Conservation (phyloP, 2,888 invertebrate species). For the Synanthedon vespiformis region DNA sequence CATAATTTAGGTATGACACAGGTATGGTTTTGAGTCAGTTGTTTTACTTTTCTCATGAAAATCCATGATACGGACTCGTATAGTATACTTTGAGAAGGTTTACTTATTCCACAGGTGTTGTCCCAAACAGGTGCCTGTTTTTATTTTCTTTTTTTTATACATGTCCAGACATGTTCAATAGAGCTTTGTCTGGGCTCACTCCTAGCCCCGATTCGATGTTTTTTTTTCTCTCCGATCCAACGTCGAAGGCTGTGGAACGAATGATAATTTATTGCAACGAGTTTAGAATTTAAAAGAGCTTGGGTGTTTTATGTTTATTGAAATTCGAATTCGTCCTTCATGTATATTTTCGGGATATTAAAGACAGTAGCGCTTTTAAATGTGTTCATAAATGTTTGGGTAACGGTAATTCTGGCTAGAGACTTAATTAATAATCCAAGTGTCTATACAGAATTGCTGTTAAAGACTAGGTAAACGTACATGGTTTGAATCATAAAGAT, state of each 20-base stretch:
- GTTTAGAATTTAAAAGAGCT: conserved; percentile 22
- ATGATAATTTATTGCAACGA: conserved; percentile 48
- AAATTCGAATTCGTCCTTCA: conserved; percentile 10
- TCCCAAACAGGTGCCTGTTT: conserved; percentile 46
- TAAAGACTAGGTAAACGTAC: too few species aligned
- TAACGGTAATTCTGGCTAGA: neutral
- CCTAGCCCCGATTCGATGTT: conserved; percentile 39
- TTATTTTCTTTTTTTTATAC: conserved; percentile 23
- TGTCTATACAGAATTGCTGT: too few species aligned
- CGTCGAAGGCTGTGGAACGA: conserved; percentile 25
- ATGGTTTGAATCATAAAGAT: too few species aligned
- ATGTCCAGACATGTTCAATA: conserved; percentile 59
- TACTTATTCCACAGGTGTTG: conserved; percentile 43
- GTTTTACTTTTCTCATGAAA: neutral
- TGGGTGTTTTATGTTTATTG: conserved; percentile 9
- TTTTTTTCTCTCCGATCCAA: conserved; percentile 26
- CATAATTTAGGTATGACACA: too few species aligned
- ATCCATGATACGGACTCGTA: neutral
- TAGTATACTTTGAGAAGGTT: neutral
- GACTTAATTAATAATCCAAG: neutral
- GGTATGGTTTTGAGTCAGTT: too few species aligned
- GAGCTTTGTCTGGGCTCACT: conserved; percentile 42
- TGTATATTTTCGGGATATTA: neutral
- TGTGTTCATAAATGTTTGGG: neutral
- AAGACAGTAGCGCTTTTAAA: neutral